Percentiles rank a stretch among this genome's conserved stretches.
Evolutionary conservation across 2,113 vertebrate genomes (phyloP).

Genomic region (Myxocyprinus asiaticus): DNA sequence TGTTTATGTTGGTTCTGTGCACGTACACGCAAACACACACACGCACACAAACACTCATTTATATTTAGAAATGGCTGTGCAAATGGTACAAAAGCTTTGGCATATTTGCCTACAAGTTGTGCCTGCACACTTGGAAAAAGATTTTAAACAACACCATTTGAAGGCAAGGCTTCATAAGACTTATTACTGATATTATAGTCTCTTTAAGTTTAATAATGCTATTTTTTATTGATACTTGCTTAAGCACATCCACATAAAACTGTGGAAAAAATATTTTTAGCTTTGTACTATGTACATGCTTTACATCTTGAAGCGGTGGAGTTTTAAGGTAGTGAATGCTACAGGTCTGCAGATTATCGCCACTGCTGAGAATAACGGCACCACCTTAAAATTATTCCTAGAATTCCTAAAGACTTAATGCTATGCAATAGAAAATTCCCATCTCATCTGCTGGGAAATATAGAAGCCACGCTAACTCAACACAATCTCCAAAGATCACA

Average conservation of each 20-base stretch:
- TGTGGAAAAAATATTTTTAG: constrained; percentile 71
- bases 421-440: constrained; percentile 49
- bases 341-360: constrained; percentile 41
- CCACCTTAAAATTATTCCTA: constrained; percentile 58
- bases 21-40: constrained; percentile 46
- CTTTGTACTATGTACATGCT: constrained; percentile 61
- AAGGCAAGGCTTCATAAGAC: constrained; percentile 64
- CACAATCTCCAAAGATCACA: constrained; percentile 11
- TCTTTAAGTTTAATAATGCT: constrained; percentile 35
- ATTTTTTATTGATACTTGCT: constrained; percentile 23
- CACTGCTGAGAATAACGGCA: constrained; percentile 57
- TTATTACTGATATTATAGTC: constrained; percentile 26
- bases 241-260: constrained; percentile 84
- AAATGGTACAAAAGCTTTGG: constrained; percentile 73
- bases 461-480: constrained; percentile 25
- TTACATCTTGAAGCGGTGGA: too few species aligned
- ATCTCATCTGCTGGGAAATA: neutral
- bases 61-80: constrained; percentile 68
- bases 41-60: constrained; percentile 57
- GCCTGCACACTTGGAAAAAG: constrained; percentile 74
- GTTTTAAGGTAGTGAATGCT: too few species aligned
- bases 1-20: too few species aligned
- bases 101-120: constrained; percentile 72
- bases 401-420: constrained; percentile 39
- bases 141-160: constrained; percentile 46